Conservation (phyloP, 2,797 vertebrate genomes). For the Microctenopoma stevenorrisi region DNA sequence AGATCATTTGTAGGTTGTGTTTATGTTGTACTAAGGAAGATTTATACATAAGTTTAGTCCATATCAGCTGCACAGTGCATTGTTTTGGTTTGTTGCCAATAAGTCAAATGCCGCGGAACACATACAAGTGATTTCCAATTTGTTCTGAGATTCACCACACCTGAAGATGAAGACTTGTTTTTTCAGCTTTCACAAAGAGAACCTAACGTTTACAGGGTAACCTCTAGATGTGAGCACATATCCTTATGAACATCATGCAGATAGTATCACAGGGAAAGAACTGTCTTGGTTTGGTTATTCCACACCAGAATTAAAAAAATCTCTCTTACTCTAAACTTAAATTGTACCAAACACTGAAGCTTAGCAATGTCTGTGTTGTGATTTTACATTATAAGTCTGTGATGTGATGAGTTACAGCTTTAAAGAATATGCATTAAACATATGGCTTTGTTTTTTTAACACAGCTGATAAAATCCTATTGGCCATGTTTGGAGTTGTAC, state of each 20-base stretch:
- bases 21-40: too few species aligned
- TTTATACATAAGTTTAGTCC: neutral
- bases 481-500: neutral
- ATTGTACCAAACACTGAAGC: neutral
- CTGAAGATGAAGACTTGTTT: neutral
- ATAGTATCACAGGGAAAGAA: neutral
- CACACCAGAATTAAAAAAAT: neutral
- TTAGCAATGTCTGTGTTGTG: neutral
- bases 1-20: too few species aligned
- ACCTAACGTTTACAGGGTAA: neutral
- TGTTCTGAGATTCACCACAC: neutral
- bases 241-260: neutral
- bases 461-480: constrained; percentile 1
- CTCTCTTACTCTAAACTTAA: neutral
- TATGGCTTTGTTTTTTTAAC: neutral
- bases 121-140: neutral
- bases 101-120: neutral
- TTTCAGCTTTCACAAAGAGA: neutral
- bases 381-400: neutral
- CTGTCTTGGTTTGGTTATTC: constrained; percentile 4
- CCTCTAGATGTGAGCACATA: neutral
- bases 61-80: neutral
- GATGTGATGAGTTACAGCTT: constrained; percentile 5
- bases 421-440: constrained; percentile 2
- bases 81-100: neutral